Conservation (phyloP, 2,888 invertebrate genomes). For the Octonoba sinensis region DNA sequence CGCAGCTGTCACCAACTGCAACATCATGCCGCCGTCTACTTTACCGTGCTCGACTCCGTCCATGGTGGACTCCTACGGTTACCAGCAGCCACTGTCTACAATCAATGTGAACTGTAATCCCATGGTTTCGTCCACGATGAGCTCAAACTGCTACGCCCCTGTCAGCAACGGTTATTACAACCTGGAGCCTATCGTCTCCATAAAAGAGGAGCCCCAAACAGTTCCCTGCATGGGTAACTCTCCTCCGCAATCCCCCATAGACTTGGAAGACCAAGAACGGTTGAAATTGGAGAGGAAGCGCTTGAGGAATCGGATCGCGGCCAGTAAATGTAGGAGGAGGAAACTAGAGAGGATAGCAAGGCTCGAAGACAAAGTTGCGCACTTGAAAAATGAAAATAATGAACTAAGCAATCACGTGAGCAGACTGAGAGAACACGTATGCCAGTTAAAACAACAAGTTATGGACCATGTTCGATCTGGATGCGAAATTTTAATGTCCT, state of each 20-base stretch:
- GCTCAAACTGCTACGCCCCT: conserved; percentile 21
- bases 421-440: conserved; percentile 90
- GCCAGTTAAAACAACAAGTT: conserved; percentile 91
- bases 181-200: conserved; percentile 55
- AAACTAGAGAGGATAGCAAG: conserved; percentile 96
- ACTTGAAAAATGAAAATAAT: conserved; percentile 88
- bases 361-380: conserved; percentile 92
- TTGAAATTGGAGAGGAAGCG: conserved; percentile 96
- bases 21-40: conserved; percentile 34
- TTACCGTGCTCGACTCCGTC: conserved; percentile 32
- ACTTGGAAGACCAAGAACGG: conserved; percentile 95
- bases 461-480: conserved; percentile 93
- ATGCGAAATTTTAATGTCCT: conserved; percentile 79
- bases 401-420: conserved; percentile 87
- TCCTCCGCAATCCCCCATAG: conserved; percentile 83
- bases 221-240: conserved; percentile 82
- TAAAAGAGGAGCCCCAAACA: conserved; percentile 92
- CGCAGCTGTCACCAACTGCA: conserved; percentile 4
- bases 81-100: conserved; percentile 20
- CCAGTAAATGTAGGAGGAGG: conserved; percentile 94
- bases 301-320: conserved; percentile 95
- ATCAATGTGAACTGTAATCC: conserved; percentile 46
- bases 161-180: conserved; percentile 12
- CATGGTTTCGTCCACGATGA: conserved; percentile 25
- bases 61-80: conserved; percentile 39